Conservation (phyloP, 2,888 invertebrate species). For the Acleris laterana region DNA sequence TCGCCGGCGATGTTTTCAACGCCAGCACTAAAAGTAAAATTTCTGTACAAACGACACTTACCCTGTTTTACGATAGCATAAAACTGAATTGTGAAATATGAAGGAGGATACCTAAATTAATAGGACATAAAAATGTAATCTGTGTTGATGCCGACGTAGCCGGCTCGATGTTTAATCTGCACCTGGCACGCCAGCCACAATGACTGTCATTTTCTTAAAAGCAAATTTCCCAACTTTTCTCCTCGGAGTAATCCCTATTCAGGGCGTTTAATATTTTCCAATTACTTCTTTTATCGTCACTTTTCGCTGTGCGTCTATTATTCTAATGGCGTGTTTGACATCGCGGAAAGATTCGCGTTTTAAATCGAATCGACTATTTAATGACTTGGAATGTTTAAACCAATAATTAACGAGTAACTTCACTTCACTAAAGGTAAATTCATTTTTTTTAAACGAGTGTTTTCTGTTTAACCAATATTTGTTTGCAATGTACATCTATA, state of each 20-base stretch:
- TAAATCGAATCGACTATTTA: not conserved
- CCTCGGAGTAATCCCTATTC: constrained; percentile 55
- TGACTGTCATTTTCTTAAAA: constrained; percentile 59
- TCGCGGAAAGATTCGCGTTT: constrained; percentile 4
- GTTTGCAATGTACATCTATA: no score
- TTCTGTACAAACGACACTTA: constrained; percentile 26
- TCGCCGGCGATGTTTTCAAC: constrained; percentile 6
- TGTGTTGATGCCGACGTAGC: constrained; percentile 18
- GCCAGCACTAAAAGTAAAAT: constrained; percentile 19
- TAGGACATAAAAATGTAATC: constrained; percentile 32
- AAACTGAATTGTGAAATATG: constrained; percentile 28
- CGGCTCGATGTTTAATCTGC: constrained; percentile 42
- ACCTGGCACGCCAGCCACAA: constrained; percentile 51
- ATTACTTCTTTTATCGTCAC: constrained; percentile 28
- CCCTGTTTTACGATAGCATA: constrained; percentile 27
- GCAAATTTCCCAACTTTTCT: constrained; percentile 54
- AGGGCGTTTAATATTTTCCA: constrained; percentile 33
- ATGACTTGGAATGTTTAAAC: constrained; percentile 2
- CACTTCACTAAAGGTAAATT: no score
- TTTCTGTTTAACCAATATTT: no score
- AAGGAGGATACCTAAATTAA: constrained; percentile 29
- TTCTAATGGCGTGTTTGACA: constrained; percentile 20
- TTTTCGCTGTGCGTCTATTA: constrained; percentile 29
- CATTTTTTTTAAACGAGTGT: no score
- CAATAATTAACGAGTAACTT: no score